A percentile compares a stretch with the other conserved stretches of the same genome.
Conservation (phyloP, 2,888 invertebrate species). For the Yponomeuta sedellus region DNA sequence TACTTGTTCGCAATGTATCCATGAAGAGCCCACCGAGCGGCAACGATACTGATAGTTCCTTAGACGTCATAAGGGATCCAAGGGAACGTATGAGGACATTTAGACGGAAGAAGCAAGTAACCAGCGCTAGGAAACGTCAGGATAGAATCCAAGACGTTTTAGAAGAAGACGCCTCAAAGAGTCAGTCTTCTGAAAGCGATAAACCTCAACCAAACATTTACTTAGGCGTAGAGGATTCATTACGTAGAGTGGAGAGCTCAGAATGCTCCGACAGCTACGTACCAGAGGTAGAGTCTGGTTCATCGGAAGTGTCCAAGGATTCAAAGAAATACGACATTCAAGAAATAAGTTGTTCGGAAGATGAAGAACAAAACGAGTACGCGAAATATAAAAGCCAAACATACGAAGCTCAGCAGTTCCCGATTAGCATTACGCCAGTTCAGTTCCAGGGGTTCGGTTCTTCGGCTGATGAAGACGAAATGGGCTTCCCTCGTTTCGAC, state of each 20-base stretch:
- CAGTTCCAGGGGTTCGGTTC: constrained; percentile 79
- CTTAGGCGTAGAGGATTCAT: constrained; percentile 57
- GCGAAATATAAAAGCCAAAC: constrained; percentile 56
- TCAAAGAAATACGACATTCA: constrained; percentile 57
- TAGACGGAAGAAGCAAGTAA: constrained; percentile 80
- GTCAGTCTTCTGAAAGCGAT: constrained; percentile 71
- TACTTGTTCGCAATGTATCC: constrained; percentile 77
- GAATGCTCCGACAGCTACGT: constrained; percentile 83
- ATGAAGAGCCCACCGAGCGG: constrained; percentile 84
- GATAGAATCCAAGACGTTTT: constrained; percentile 75
- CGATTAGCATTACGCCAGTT: constrained; percentile 64
- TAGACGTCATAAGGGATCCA: constrained; percentile 81
- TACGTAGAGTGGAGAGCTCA: constrained; percentile 77
- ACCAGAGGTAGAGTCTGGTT: constrained; percentile 79
- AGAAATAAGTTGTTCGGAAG: constrained; percentile 72
- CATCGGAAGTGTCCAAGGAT: constrained; percentile 78
- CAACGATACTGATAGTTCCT: constrained; percentile 84
- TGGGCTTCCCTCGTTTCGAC: constrained; percentile 80
- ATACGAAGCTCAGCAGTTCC: constrained; percentile 62
- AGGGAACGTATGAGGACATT: constrained; percentile 82
- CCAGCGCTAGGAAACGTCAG: constrained; percentile 72
- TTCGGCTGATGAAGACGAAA: constrained; percentile 80
- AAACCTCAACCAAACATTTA: constrained; percentile 56
- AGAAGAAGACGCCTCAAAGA: constrained; percentile 70
- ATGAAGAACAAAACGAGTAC: constrained; percentile 72